Evolutionary conservation across 2,888 invertebrate genomes (phyloP).

Genomic region (Hypomecis punctinalis): DNA sequence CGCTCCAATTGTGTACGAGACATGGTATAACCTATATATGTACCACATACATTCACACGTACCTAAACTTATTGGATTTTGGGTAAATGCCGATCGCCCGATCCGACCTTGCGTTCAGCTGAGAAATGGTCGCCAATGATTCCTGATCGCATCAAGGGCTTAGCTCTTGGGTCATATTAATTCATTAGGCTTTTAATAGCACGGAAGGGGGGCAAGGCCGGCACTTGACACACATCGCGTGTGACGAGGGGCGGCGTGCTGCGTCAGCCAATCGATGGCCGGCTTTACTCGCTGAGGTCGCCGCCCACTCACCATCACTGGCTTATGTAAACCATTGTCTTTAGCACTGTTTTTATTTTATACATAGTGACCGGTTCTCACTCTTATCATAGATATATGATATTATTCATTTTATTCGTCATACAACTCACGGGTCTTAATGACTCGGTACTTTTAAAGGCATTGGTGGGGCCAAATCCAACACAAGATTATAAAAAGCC

Average conservation of each 20-base stretch:
- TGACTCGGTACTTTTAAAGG: too few species aligned
- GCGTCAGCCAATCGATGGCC: conserved; percentile 79
- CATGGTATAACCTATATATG: too few species aligned
- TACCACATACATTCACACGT: too few species aligned
- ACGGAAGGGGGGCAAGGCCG: conserved; percentile 81
- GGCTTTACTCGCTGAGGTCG: conserved; percentile 64
- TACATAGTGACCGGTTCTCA: background rate
- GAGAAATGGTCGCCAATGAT: conserved; percentile 39
- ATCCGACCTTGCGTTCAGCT: conserved; percentile 39
- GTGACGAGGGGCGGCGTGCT: conserved; percentile 74
- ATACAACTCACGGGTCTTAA: too few species aligned
- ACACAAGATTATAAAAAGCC: too few species aligned
- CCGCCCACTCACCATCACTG: conserved; percentile 64
- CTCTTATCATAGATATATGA: too few species aligned
- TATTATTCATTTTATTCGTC: too few species aligned
- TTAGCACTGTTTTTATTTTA: background rate
- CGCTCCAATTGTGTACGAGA: too few species aligned
- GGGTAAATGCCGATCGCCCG: background rate
- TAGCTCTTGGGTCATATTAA: conserved; percentile 68
- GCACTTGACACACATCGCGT: conserved; percentile 79
- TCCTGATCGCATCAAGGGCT: conserved; percentile 60
- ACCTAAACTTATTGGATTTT: too few species aligned
- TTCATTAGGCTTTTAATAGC: conserved; percentile 83
- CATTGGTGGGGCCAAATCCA: too few species aligned
- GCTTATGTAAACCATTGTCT: conserved; percentile 36